Evolutionary conservation across 1,140 invertebrate species (phyloP).

Genomic region (Gonatopus flavifemur): DNA sequence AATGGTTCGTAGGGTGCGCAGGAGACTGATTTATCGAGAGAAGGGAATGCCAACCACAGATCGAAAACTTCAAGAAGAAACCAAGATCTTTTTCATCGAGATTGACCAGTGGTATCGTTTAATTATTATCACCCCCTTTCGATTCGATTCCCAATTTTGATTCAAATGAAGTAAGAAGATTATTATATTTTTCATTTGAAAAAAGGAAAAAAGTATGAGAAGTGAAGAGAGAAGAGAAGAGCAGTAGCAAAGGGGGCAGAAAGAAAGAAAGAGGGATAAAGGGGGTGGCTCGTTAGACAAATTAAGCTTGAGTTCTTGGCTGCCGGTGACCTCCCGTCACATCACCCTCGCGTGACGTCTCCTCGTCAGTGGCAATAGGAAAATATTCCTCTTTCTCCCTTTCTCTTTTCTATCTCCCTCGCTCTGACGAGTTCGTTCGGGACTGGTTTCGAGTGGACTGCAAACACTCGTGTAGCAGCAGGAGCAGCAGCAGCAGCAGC

Average conservation of each 20-base stretch:
- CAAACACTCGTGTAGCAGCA: conserved; percentile 32
- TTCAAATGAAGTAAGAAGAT: too few species aligned
- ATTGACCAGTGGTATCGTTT: too few species aligned
- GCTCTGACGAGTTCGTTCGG: conserved; percentile 31
- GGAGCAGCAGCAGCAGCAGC: conserved; percentile 12
- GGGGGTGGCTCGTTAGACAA: conserved; percentile 39
- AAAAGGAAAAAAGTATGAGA: too few species aligned
- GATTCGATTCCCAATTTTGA: too few species aligned
- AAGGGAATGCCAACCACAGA: conserved; percentile 34
- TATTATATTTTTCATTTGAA: not conserved
- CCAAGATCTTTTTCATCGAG: not conserved
- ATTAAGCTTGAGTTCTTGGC: conserved; percentile 42
- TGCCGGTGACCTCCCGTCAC: conserved; percentile 25
- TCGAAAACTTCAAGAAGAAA: too few species aligned
- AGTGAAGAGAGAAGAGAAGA: conserved; percentile 1
- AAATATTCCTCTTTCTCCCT: conserved; percentile 21
- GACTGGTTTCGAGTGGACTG: conserved; percentile 42
- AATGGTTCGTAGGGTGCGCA: conserved; percentile 6
- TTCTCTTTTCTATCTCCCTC: not conserved
- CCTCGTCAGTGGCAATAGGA: conserved; percentile 18
- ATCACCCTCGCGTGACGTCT: not conserved
- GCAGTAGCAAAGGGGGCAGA: not conserved
- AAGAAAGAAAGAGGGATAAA: not conserved
- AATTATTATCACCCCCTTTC: too few species aligned
- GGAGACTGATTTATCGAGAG: conserved; percentile 40